phyloP scores from a whole-genome alignment of 2,797 vertebrate species.

The Phaenicophaeus curvirostris region DNA sequence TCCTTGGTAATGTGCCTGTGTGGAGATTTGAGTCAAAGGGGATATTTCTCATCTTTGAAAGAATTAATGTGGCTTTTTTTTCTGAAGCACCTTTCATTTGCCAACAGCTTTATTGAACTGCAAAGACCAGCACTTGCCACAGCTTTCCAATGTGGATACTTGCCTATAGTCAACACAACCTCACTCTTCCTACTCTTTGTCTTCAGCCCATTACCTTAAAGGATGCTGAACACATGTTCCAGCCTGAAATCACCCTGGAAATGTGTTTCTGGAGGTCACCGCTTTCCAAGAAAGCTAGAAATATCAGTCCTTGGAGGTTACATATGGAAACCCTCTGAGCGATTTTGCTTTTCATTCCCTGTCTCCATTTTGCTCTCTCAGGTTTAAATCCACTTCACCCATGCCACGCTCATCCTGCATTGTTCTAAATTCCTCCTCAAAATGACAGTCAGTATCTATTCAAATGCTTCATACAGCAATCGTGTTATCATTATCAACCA shows the following conservation, averaged over 20 bases:
- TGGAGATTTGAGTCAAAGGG: background rate
- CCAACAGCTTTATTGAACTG: background rate
- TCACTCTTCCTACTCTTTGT: background rate
- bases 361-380: background rate
- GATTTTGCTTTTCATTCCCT: background rate
- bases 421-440: constrained; percentile 26
- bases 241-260: background rate
- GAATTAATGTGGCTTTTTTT: background rate
- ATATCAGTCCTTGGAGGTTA: background rate
- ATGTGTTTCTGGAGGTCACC: background rate
- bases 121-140: background rate
- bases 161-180: background rate
- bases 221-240: background rate
- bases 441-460: background rate
- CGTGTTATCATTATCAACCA: constrained; percentile 33
- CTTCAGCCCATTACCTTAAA: background rate
- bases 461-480: constrained; percentile 4
- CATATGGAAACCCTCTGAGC: background rate
- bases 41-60: background rate
- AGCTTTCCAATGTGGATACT: background rate
- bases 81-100: background rate
- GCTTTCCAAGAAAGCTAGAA: background rate
- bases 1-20: background rate
- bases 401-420: background rate
- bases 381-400: background rate